Conservation (phyloP, 2,888 invertebrate genomes). For the Agrochola lota region DNA sequence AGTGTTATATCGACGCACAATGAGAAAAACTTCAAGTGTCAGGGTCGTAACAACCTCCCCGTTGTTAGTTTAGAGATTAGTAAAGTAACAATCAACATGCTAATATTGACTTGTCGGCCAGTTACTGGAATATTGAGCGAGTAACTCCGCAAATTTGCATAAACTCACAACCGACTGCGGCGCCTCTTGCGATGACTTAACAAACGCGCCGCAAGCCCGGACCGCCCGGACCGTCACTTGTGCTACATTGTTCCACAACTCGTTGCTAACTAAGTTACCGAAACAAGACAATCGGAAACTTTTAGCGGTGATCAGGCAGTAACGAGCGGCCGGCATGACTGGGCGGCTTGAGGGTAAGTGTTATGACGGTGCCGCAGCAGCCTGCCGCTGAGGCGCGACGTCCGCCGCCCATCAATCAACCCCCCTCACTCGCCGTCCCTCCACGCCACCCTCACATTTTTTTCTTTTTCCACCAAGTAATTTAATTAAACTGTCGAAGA, state of each 20-base stretch:
- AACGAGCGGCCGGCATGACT: constrained; percentile 35
- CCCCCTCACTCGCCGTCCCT: background rate
- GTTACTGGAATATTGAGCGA: constrained; percentile 16
- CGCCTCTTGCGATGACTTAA: background rate
- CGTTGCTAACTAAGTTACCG: constrained; percentile 23
- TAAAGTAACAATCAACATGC: constrained; percentile 46
- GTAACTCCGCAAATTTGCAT: constrained; percentile 54
- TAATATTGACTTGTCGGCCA: constrained; percentile 45
- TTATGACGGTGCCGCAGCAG: constrained; percentile 35
- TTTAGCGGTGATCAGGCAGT: constrained; percentile 19
- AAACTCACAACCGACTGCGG: constrained; percentile 34
- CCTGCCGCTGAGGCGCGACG: constrained; percentile 32
- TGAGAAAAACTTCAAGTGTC: background rate
- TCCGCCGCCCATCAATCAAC: constrained; percentile 38
- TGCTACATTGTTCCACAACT: constrained; percentile 12
- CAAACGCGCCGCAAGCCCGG: background rate
- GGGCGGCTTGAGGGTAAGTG: constrained; percentile 4
- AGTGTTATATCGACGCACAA: constrained; percentile 15
- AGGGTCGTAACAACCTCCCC: background rate
- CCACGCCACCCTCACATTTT: constrained; percentile 37
- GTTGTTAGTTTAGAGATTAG: constrained; percentile 36
- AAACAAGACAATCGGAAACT: constrained; percentile 13
- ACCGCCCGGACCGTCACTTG: background rate
- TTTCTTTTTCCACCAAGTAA: constrained; percentile 54
- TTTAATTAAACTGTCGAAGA: constrained; percentile 65